phyloP scores from a whole-genome alignment of 2,888 invertebrate species.

The Idaea aversata region DNA sequence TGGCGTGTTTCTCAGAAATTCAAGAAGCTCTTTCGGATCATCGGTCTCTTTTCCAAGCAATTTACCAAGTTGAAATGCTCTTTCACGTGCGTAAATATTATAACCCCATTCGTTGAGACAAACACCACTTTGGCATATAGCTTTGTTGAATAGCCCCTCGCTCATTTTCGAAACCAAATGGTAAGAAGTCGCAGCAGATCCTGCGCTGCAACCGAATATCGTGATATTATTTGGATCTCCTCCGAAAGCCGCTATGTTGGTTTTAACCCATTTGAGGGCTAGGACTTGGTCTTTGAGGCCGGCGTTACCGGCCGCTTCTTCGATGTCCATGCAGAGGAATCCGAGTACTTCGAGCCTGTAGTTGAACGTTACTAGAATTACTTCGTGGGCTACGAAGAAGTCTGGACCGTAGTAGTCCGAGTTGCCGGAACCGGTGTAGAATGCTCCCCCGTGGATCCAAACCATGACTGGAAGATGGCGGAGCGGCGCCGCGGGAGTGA shows the following conservation, averaged over 20 bases:
- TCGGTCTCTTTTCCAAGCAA: slow-evolving; percentile 63
- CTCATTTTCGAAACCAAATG: slow-evolving; percentile 70
- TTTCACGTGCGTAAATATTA: slow-evolving; percentile 53
- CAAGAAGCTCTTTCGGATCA: slow-evolving; percentile 54
- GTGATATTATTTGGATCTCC: slow-evolving; percentile 68
- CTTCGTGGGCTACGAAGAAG: slow-evolving; percentile 65
- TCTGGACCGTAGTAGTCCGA: slow-evolving; percentile 74
- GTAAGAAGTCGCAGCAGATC: slow-evolving; percentile 60
- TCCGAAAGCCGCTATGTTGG: slow-evolving; percentile 65
- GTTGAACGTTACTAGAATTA: slow-evolving; percentile 71
- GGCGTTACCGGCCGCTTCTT: slow-evolving; percentile 73
- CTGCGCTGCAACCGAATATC: slow-evolving; percentile 75
- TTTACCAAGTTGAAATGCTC: slow-evolving; percentile 69
- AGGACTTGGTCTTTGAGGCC: slow-evolving; percentile 74
- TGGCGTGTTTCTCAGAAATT: slow-evolving; percentile 56
- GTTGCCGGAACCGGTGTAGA: slow-evolving; percentile 74
- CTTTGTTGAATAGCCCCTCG: slow-evolving; percentile 65
- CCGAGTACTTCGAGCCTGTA: slow-evolving; percentile 74
- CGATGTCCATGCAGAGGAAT: slow-evolving; percentile 68
- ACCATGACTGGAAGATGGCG: slow-evolving; percentile 59
- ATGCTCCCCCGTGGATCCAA: slow-evolving; percentile 76
- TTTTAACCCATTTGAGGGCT: slow-evolving; percentile 73
- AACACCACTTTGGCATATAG: slow-evolving; percentile 75
- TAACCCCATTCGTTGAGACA: slow-evolving; percentile 71
- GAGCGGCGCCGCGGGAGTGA: slow-evolving; percentile 37